These are phyloP conservation scores for Forbesichthys agassizii DNA, from an alignment of 2,113 vertebrate genomes.

Conservation along the genomic window DNA sequence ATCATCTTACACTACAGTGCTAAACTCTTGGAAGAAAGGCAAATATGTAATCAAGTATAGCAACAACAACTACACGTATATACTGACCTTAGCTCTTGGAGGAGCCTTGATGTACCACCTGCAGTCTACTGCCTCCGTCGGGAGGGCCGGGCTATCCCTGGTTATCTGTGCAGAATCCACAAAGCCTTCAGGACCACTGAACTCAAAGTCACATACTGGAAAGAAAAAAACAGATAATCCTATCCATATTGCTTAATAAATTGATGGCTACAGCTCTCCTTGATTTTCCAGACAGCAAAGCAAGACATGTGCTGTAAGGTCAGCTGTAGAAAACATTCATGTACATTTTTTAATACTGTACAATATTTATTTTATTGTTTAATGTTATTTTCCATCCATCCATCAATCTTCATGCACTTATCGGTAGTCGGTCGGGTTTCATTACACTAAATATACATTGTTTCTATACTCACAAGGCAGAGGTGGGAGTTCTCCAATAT, in stretches of 20 bases:
- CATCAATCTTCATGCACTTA: too few relatives aligned
- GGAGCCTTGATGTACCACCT: slow-evolving; percentile 95
- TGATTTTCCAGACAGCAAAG: too few relatives aligned
- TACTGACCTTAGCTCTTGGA: slow-evolving; percentile 87
- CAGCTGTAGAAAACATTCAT: too few relatives aligned
- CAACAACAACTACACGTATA: neutral
- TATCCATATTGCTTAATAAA: too few relatives aligned
- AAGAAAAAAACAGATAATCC: neutral
- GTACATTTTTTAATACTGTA: too few relatives aligned
- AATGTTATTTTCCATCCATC: too few relatives aligned
- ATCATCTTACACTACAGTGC: neutral
- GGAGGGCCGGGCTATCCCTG: slow-evolving; percentile 84
- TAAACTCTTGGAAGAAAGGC: neutral
- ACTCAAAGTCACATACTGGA: slow-evolving; percentile 95
- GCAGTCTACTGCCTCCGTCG: slow-evolving; percentile 93
- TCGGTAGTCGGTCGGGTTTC: too few relatives aligned
- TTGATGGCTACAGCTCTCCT: too few relatives aligned
- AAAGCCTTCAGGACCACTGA: slow-evolving; percentile 91
- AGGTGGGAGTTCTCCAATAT: slow-evolving; percentile 83
- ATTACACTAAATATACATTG: neutral
- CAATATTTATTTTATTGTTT: too few relatives aligned
- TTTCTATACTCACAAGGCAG: slow-evolving; percentile 86
- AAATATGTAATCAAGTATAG: neutral
- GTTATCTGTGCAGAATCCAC: slow-evolving; percentile 89
- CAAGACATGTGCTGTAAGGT: too few relatives aligned